Percentiles rank a stretch among this genome's conserved stretches.
Evolutionary conservation across 2,888 invertebrate species (phyloP).

Genomic region (Agrotis clavis): DNA sequence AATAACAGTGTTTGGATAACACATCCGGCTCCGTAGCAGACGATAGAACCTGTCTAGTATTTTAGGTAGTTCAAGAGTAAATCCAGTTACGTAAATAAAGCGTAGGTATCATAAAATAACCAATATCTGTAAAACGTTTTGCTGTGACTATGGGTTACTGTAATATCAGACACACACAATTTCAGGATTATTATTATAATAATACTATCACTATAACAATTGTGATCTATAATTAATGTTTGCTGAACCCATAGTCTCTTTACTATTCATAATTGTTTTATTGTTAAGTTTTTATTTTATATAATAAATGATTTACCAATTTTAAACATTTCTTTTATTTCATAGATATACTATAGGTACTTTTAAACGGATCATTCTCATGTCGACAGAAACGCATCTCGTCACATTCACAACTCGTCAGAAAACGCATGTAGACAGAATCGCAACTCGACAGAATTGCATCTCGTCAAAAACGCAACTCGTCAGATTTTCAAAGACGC

Average conservation of each 20-base stretch:
- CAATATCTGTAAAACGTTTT: conserved; percentile 23
- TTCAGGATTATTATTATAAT: conserved; percentile 1
- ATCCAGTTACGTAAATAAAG: conserved; percentile 9
- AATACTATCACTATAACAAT: neutral
- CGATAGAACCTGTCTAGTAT: neutral
- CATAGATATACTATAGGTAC: no score
- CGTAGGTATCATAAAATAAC: conserved; percentile 21
- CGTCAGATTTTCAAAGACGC: no score
- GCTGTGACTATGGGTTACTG: conserved; percentile 29
- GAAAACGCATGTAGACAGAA: no score
- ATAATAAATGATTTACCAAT: conserved; percentile 30
- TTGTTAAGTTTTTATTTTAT: conserved; percentile 32
- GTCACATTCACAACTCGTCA: no score
- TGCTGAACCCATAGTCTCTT: conserved; percentile 15
- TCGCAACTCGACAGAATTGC: no score
- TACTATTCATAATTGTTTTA: conserved; percentile 15
- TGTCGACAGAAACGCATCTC: no score
- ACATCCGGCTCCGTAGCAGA: neutral
- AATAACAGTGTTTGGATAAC: neutral
- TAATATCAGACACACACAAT: neutral
- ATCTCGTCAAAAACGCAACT: no score
- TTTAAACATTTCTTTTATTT: conserved; percentile 2
- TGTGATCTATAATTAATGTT: conserved; percentile 1
- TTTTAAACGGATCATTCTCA: no score
- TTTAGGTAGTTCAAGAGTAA: conserved; percentile 13